Evolutionary conservation across 2,113 vertebrate genomes (phyloP).

Genomic region (Dipodomys merriami): DNA sequence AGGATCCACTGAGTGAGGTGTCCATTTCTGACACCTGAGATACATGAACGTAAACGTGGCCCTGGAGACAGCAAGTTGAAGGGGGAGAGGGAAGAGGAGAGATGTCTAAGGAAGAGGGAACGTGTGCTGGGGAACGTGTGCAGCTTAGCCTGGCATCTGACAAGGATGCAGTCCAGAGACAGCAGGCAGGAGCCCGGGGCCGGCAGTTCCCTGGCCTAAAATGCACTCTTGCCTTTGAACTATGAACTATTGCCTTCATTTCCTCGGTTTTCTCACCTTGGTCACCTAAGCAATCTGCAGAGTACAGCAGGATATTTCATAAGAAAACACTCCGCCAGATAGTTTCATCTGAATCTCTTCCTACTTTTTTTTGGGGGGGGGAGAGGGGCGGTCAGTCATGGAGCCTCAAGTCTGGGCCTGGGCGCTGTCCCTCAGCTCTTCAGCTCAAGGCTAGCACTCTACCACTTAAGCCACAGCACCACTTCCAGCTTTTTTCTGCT

Average conservation of each 20-base stretch:
- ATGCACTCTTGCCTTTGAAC: rapidly evolving
- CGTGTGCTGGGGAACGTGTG: background rate
- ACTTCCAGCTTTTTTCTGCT: no score
- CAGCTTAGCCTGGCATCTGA: background rate
- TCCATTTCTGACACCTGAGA: background rate
- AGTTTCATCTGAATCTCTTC: no score
- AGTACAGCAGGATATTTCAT: rapidly evolving
- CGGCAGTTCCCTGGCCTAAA: background rate
- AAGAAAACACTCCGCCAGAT: no score
- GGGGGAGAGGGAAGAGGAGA: no score
- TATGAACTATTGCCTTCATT: rapidly evolving
- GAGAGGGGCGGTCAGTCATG: no score
- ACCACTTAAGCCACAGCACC: no score
- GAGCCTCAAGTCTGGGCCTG: no score
- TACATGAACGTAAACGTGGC: background rate
- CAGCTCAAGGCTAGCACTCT: no score
- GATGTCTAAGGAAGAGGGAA: background rate
- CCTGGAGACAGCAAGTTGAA: background rate
- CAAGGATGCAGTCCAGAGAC: background rate
- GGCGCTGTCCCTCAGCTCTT: no score
- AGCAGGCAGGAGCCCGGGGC: background rate
- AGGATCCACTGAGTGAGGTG: background rate
- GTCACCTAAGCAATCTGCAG: background rate
- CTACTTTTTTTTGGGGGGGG: no score
- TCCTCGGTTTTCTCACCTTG: background rate